Conservation (phyloP, 2,113 vertebrate species). For the Pan troglodytes region NHGRI_mPanTro3-v2.1_pri NC_072408.2:23350001-23350500, state of each 20-base stretch:
- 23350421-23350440: neutral
- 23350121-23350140: neutral
- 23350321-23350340: neutral
- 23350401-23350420: neutral
- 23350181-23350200: neutral
- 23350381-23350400: neutral
- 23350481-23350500: neutral
- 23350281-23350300: neutral
- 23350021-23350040: neutral
- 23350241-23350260: neutral
- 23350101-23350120: neutral
- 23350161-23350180: neutral
- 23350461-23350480: slow-evolving; percentile 12
- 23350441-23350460: slow-evolving; percentile 42
- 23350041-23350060: neutral
- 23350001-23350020: neutral
- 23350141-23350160: neutral
- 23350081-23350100: neutral
- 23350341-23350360: neutral
- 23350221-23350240: neutral
- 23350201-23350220: no score
- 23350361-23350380: neutral
- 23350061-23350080: neutral
- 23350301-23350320: neutral
- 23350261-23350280: neutral